Evolutionary conservation across 2,888 invertebrate genomes (phyloP).

Genomic region (Eulithis prunata): DNA sequence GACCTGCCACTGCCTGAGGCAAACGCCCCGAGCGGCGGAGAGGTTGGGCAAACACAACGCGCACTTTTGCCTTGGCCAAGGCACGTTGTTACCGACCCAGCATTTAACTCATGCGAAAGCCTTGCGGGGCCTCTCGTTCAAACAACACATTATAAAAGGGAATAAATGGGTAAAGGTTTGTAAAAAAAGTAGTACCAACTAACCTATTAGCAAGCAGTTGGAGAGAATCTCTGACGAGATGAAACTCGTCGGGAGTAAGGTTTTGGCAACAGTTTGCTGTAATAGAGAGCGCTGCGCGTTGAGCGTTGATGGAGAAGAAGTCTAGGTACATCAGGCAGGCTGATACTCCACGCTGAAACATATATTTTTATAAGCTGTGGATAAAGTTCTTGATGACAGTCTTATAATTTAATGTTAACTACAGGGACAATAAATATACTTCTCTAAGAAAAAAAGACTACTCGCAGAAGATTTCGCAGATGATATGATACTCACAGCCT

Average conservation of each 20-base stretch:
- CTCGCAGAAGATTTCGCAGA: neutral
- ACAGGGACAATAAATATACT: too few species aligned
- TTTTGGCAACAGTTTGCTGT: conserved; percentile 99
- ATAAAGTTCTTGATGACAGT: neutral
- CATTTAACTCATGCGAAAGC: too few species aligned
- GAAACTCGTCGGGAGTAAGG: conserved; percentile 96
- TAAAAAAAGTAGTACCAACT: conserved; percentile 17
- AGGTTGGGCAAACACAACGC: too few species aligned
- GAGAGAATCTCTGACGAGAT: conserved; percentile 94
- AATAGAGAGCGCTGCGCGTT: conserved; percentile 97
- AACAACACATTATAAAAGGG: too few species aligned
- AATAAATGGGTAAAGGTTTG: too few species aligned
- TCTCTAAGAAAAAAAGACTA: too few species aligned
- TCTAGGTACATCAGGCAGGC: conserved; percentile 98
- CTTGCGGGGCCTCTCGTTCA: too few species aligned
- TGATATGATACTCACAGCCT: conserved; percentile 86
- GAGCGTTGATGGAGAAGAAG: conserved; percentile 99
- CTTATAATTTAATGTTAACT: too few species aligned
- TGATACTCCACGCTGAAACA: conserved; percentile 93
- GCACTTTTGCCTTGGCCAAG: too few species aligned
- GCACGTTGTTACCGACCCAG: too few species aligned
- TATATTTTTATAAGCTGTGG: neutral
- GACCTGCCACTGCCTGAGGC: too few species aligned
- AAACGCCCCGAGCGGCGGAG: too few species aligned
- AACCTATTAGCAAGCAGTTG: conserved; percentile 90